Evolutionary conservation across 2,888 invertebrate species (phyloP).

Genomic region (Tridacna gigas): DNA sequence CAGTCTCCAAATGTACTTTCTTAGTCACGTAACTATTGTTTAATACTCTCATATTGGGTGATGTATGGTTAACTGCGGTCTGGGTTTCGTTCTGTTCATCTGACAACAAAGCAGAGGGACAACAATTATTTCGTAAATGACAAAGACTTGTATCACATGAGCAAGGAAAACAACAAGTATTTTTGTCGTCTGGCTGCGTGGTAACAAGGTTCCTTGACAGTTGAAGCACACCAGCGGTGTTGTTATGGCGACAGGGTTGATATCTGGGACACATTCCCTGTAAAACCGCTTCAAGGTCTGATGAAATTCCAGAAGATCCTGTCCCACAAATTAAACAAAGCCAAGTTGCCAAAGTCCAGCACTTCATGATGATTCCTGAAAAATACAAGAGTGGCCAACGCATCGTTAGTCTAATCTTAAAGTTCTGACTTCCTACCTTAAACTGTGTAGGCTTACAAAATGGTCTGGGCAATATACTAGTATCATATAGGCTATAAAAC

Average conservation of each 20-base stretch:
- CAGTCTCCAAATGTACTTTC: not conserved
- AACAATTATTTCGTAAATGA: constrained; percentile 30
- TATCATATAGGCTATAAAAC: no score
- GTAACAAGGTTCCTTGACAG: not conserved
- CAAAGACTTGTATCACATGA: constrained; percentile 36
- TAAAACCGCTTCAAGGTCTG: not conserved
- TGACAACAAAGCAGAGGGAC: constrained; percentile 9
- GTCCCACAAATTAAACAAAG: not conserved
- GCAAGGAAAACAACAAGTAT: constrained; percentile 39
- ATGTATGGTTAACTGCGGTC: no score
- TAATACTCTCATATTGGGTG: no score
- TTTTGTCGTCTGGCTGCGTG: not conserved
- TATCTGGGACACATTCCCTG: constrained; percentile 5
- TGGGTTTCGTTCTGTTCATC: no score
- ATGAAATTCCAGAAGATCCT: not conserved
- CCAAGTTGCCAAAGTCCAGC: not conserved
- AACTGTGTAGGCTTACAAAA: no score
- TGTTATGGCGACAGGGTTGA: not conserved
- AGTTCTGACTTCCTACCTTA: no score
- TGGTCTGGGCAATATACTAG: no score
- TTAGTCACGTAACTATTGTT: no score
- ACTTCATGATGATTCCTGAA: not conserved
- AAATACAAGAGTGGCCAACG: not conserved
- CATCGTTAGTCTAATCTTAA: no score
- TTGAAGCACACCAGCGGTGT: not conserved